These are phyloP conservation scores for Albula goreensis DNA, from an alignment of 2,113 vertebrate species.

Conservation along the genomic window DNA sequence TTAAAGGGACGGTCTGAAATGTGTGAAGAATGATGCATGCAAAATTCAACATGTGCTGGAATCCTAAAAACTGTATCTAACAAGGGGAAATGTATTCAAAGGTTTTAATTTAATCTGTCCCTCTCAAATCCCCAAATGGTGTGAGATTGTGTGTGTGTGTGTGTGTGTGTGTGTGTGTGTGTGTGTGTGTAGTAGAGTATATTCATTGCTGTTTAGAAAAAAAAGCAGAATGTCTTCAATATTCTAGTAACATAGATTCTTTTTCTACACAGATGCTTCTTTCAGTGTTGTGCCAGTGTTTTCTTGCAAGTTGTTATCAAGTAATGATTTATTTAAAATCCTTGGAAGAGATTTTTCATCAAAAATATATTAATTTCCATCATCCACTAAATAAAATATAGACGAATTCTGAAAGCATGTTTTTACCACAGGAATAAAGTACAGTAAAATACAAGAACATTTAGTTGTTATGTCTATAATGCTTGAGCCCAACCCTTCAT, in stretches of 20 bases:
- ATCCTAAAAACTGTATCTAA: too few relatives aligned
- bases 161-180: too few relatives aligned
- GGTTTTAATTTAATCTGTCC: too few relatives aligned
- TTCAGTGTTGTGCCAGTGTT: slow-evolving; percentile 26
- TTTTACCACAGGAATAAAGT: slow-evolving; percentile 26
- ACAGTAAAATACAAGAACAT: background rate
- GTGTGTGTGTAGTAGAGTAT: too few relatives aligned
- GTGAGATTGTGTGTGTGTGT: too few relatives aligned
- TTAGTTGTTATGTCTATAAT: background rate
- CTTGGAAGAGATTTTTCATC: slow-evolving; percentile 50
- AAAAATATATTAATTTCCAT: slow-evolving; percentile 50
- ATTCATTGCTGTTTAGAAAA: too few relatives aligned
- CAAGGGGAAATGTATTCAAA: too few relatives aligned
- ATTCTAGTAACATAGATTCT: background rate
- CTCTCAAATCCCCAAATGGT: too few relatives aligned
- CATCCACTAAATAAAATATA: slow-evolving; percentile 52
- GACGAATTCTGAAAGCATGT: slow-evolving; percentile 17
- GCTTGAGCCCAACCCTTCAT: background rate
- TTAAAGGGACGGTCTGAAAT: background rate
- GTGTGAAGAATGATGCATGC: background rate
- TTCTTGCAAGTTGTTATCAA: slow-evolving; percentile 33
- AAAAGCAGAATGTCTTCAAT: background rate
- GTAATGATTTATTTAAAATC: slow-evolving; percentile 55
- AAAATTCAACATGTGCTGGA: too few relatives aligned
- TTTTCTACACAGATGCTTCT: slow-evolving; percentile 2